Evolutionary conservation across 1,140 invertebrate species (phyloP), one percentile per base, ranked within the genome.

Genomic region (Yoshiicerus persimilis): DNA sequence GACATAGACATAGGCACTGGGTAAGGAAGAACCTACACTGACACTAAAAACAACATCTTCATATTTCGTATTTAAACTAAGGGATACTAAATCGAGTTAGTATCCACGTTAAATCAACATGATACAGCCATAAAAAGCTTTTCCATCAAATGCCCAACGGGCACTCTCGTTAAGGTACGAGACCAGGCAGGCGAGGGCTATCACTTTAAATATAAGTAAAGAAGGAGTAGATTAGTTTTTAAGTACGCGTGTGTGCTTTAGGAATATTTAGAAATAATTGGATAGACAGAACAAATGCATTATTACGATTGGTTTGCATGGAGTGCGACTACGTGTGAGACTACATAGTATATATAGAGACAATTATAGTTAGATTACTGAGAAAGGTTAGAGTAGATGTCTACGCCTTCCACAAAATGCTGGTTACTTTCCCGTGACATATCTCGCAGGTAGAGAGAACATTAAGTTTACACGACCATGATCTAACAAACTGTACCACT

Each of bases 1-100:
- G 66, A 70, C 66, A 70, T 70, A 70, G 66, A 70, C 66, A 70
- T 70, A 70, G 66, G 66, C 66, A 70, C 66, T 70, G 66, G 66
- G 30, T 70, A 70, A 70, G 66, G 66, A 70, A 70, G 27, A 70
- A 70, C 66, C 66, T 70, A 70, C 66, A 70, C 66, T 70, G 66
- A 70, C 66, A 70, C 66, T 70, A 70, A 70, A 30, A 70, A 32
- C 13, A 70, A 70, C 66, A 32, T 32, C 25, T 70, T 70, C 16
- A 70, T 30, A 70, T 56, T 56, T 56, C 20, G 47, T 56, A 56
- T 56, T 56, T 56, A 56, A 56, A 56, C 20, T 56, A 56, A 56
- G 47, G 8, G 47, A 56, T 56, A 20, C 47, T 56, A 41, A n/a
- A 9, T 41, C 10, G 47, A 16, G 13, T 56, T 56, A 56, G 47